Base-by-base conservation (phyloP, 1,140 invertebrate species). In the Achroia grisella region DNA sequence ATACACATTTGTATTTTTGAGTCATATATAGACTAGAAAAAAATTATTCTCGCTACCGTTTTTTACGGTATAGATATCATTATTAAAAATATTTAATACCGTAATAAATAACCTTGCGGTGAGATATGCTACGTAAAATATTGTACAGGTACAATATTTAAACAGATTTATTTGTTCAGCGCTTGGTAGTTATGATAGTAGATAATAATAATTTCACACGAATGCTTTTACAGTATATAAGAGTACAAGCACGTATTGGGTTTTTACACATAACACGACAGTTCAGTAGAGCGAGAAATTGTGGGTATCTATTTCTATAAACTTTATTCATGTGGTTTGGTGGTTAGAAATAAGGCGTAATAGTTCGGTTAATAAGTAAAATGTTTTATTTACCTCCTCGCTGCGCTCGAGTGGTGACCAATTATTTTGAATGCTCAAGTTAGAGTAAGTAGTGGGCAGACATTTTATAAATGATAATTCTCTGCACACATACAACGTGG, bases 361-460 rank as follows among this genome's bases (percentile, higher is more conserved):
- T 6, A 23, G 2, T 23, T 23, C 6, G 10, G 30, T 31, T 4
- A 2, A 23, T 23, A 23, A 23, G 17, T 6, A 23, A 23, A 23
- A 23, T 23, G 17, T 23, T 23, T 44, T 34, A 39, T 31, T 39
- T 52, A 50, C 12, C 35, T 17, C 10, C 53, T 56, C 51, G 17
- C 17, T 23, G 57, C 39, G 48, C 49, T 44, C 17, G 39, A 56
- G 41, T 44, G 49, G 50, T 47, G 44, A 32, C 48, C 60, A 56
- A 58, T 59, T 59, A 59, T 56, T 41, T 44, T 30, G 42, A 58
- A 59, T 56, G 34, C 27, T 32, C 45, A 46, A 41, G 29, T 50
- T 42, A 35, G 30, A 34, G 40, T 37, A 15, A 14, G 35, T 15
- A 15, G 35, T 40, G 44, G 47, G 17, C 14, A 14, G 33, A 23